Conservation (phyloP, 2,888 invertebrate genomes). For the Ectemnius continuus region DNA sequence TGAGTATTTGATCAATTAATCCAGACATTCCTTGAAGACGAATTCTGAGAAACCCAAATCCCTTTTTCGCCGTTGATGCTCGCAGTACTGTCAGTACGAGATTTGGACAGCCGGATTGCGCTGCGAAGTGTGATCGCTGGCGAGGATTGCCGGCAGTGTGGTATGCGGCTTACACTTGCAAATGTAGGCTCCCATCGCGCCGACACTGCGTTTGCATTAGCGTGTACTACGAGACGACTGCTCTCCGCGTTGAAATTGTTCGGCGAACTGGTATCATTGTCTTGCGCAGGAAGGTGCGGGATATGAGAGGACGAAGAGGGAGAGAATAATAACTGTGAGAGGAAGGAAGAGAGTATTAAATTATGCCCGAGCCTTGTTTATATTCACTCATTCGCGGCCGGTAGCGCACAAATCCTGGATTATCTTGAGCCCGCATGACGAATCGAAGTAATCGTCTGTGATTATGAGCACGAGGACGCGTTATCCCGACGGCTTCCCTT, state of each 20-base stretch:
- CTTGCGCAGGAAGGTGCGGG: not conserved
- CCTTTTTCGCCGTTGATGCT: too few relatives aligned
- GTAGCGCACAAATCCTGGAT: conserved; percentile 16
- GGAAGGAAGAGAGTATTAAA: conserved; percentile 21
- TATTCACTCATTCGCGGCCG: conserved; percentile 42
- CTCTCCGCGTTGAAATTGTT: conserved; percentile 44
- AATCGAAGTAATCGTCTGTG: too few relatives aligned
- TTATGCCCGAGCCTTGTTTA: conserved; percentile 57
- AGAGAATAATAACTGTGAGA: not conserved
- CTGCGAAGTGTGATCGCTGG: conserved; percentile 3
- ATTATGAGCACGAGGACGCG: too few relatives aligned
- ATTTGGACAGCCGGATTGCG: too few relatives aligned
- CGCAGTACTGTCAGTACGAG: too few relatives aligned
- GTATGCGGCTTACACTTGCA: conserved; percentile 68
- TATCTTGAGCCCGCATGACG: too few relatives aligned
- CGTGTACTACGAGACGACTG: conserved; percentile 20
- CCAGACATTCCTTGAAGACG: too few relatives aligned
- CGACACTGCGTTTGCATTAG: conserved; percentile 60
- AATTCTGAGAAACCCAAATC: too few relatives aligned
- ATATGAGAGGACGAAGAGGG: conserved; percentile 2
- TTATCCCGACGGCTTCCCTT: too few relatives aligned
- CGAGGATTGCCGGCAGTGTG: conserved; percentile 26
- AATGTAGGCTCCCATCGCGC: conserved; percentile 65
- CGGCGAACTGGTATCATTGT: conserved; percentile 36
- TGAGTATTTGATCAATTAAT: too few relatives aligned